These are phyloP conservation scores for Taenioides sp. DNA, from an alignment of 2,797 vertebrate genomes.

Conservation along the genomic window DNA sequence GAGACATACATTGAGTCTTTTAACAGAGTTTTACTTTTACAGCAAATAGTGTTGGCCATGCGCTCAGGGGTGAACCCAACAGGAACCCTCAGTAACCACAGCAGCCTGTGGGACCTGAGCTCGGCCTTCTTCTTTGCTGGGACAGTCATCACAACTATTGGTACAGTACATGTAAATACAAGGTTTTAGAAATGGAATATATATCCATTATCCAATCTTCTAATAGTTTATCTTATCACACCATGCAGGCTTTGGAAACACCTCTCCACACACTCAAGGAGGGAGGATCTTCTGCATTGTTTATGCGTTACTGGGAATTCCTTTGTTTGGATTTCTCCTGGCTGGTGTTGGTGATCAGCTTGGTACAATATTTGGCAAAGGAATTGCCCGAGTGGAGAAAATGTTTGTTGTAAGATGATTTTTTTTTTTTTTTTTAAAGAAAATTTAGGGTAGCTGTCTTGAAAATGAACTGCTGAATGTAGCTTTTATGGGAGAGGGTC, in stretches of 20 bases:
- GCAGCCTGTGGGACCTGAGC: slow-evolving; percentile 97
- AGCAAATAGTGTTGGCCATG: slow-evolving; percentile 95
- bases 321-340: slow-evolving; percentile 94
- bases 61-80: slow-evolving; percentile 93
- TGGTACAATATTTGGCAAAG: slow-evolving; percentile 96
- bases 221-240: not conserved
- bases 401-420: slow-evolving; percentile 90
- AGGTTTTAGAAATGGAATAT: not conserved
- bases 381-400: slow-evolving; percentile 93
- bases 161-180: slow-evolving; percentile 72
- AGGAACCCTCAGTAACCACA: slow-evolving; percentile 88
- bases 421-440: not conserved
- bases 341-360: slow-evolving; percentile 96
- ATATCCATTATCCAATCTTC: not conserved
- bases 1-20: not conserved
- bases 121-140: slow-evolving; percentile 98
- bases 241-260: slow-evolving; percentile 90
- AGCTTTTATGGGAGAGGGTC: too few relatives aligned
- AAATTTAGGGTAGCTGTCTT: slow-evolving; percentile 24
- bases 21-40: slow-evolving; percentile 28
- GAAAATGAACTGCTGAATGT: not conserved
- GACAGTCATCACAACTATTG: slow-evolving; percentile 97
- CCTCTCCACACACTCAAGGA: slow-evolving; percentile 92
- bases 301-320: slow-evolving; percentile 94
- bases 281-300: slow-evolving; percentile 96